These are phyloP conservation scores for Oostethus manadensis DNA, from an alignment of 2,113 vertebrate species.

Conservation along the genomic window DNA sequence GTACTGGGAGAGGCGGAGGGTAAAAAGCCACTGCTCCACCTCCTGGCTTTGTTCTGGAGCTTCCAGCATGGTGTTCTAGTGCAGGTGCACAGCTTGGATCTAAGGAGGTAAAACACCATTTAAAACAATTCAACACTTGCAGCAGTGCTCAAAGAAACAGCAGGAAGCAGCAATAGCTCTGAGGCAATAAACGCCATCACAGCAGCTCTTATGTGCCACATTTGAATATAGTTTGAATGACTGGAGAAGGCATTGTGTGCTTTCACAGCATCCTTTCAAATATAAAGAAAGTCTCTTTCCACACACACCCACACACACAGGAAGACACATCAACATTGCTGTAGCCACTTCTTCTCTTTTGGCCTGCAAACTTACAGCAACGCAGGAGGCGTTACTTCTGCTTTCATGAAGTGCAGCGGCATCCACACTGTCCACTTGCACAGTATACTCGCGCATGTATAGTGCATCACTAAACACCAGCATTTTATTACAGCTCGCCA, in stretches of 20 bases:
- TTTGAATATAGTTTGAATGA: not conserved
- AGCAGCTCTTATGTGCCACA: not conserved
- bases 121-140: slow-evolving; percentile 3
- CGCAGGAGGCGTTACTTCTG: slow-evolving; percentile 46
- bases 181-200: slow-evolving; percentile 12
- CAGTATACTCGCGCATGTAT: too few species aligned
- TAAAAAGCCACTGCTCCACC: slow-evolving; percentile 76
- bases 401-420: slow-evolving; percentile 21
- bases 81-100: slow-evolving; percentile 6
- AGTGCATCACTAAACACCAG: too few species aligned
- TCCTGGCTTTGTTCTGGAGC: slow-evolving; percentile 53
- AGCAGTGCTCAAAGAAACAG: slow-evolving; percentile 21
- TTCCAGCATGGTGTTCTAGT: slow-evolving; percentile 70
- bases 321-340: slow-evolving; percentile 10
- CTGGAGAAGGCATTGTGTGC: not conserved
- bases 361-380: slow-evolving; percentile 1
- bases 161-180: slow-evolving; percentile 34
- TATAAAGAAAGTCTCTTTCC: not conserved
- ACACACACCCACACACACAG: slow-evolving; percentile 1
- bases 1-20: slow-evolving; percentile 85
- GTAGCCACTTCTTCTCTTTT: slow-evolving; percentile 48
- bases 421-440: too few species aligned
- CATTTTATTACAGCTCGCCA: too few species aligned
- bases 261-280: slow-evolving; percentile 1
- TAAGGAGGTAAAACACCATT: not conserved